Conservation (phyloP, 2,797 vertebrate genomes). For the Chromobotia macracanthus region DNA sequence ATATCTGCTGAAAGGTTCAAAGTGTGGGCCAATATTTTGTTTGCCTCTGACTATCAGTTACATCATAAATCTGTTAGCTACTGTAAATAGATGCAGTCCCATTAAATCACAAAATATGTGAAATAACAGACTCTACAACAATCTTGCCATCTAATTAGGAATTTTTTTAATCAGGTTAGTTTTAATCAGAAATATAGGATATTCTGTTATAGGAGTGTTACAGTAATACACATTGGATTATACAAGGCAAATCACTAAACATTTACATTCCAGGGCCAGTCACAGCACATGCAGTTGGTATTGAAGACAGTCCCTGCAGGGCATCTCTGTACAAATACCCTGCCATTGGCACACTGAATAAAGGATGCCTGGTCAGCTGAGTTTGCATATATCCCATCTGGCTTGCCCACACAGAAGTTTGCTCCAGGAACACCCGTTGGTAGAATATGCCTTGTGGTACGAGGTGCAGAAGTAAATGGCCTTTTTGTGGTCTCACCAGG, state of each 20-base stretch:
- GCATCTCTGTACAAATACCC: constrained; percentile 60
- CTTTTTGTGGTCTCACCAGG: too few relatives aligned
- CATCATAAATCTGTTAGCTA: background rate
- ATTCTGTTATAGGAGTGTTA: background rate
- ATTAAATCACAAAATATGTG: background rate
- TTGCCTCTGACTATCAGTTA: background rate
- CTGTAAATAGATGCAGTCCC: background rate
- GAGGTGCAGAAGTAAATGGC: background rate
- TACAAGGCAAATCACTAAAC: background rate
- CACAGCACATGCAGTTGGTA: constrained; percentile 69
- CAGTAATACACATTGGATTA: background rate
- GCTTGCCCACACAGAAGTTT: constrained; percentile 65
- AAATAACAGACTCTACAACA: background rate
- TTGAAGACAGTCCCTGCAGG: constrained; percentile 60
- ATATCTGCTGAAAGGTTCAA: background rate
- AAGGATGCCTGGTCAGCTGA: constrained; percentile 54
- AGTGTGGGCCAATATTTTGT: background rate
- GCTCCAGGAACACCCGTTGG: background rate
- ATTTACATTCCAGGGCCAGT: constrained; percentile 50
- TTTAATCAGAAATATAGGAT: constrained; percentile 7
- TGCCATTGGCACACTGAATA: constrained; percentile 65
- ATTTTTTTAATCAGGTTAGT: background rate
- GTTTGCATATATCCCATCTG: constrained; percentile 62
- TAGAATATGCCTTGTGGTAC: background rate
- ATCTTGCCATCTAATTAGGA: background rate